Base-by-base conservation (phyloP, 2,797 vertebrate species). In the Rhadinocentrus ornatus region DNA sequence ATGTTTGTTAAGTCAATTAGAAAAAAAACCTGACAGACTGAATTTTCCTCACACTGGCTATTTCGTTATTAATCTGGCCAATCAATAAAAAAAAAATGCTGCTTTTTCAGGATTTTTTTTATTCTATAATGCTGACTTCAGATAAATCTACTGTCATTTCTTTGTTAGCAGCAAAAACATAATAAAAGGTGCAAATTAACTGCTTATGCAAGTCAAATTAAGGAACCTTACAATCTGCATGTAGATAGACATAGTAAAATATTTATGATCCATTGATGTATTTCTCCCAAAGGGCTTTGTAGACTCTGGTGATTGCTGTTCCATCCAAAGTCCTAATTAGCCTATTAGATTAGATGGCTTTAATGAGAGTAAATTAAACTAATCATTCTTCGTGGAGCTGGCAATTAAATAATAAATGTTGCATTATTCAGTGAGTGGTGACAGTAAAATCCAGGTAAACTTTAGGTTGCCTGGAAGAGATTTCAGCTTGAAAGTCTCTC, bases 391-490 rank as follows among this genome's bases (percentile, higher is more conserved):
- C 85, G 86, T 80, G 62, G 76, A 76, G 77, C 74, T 29, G 78
- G 89, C 83, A 75, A 91, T 91, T 90, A 87, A 91, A 91, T 89
- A 87, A 86, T 91, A 91, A 92, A 91, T 86, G 88, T 91, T 92
- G 90, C 82, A 91, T 90, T 90, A 91, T 91, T 89, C 80, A 81
- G 74, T 62, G 77, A 88, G 66, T 50, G 76, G 86, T 15, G 58
- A 85, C 79, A 85, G 77, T 83, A 71, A 80, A 72, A 82, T 32
- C 50, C 77, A 88, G 73, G 84, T 87, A 82, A 78, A 80, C 84
- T 75, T 41, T 79, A 75, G 76, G 64, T 71, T 69, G 72, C 69
- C 64, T 31, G 54, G 72, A 34, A 58, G 75, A 83, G 67, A 44
- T 74, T 76, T 79, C 63, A 77, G 75, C 27, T 34, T n/a, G 82